Evolutionary conservation across 2,797 vertebrate species (phyloP).

Genomic region (Pterois miles): DNA sequence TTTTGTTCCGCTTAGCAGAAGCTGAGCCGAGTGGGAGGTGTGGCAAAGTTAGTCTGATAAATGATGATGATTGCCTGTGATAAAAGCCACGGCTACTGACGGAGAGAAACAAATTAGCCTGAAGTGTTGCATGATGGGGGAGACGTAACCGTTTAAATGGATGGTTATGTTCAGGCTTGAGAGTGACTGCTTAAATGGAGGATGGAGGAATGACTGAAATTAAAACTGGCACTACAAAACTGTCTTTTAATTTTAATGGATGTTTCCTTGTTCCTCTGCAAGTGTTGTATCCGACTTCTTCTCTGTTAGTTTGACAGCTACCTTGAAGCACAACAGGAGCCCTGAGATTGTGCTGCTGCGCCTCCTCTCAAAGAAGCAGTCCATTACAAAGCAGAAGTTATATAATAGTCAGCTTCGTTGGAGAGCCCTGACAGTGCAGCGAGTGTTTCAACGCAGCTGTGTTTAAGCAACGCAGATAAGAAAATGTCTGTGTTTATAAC

Average conservation of each 20-base stretch:
- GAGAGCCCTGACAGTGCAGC: constrained; percentile 38
- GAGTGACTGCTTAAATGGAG: constrained; percentile 43
- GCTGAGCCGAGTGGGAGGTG: constrained; percentile 34
- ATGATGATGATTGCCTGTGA: constrained; percentile 48
- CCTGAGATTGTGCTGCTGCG: background rate
- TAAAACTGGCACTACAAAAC: constrained; percentile 44
- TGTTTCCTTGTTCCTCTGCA: background rate
- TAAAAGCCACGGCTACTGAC: constrained; percentile 26
- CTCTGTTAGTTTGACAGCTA: constrained; percentile 13
- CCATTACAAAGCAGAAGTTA: constrained; percentile 30
- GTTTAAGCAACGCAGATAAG: constrained; percentile 41
- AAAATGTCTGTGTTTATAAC: constrained; percentile 49
- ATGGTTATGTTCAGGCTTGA: constrained; percentile 17
- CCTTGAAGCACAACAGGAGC: constrained; percentile 9
- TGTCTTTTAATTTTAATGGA: constrained; percentile 25
- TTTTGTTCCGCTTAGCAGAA: background rate
- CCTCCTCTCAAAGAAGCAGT: constrained; percentile 11
- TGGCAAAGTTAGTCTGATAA: constrained; percentile 33
- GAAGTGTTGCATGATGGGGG: constrained; percentile 19
- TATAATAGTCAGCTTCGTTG: constrained; percentile 26
- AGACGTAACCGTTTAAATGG: constrained; percentile 31
- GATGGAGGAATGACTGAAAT: constrained; percentile 42
- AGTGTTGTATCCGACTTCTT: background rate
- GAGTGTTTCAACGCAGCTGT: constrained; percentile 56
- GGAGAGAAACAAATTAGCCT: constrained; percentile 49